Evolutionary conservation across 2,113 vertebrate species (phyloP), one percentile per base, ranked within the genome.

Genomic region (Aplodontia rufa): DNA sequence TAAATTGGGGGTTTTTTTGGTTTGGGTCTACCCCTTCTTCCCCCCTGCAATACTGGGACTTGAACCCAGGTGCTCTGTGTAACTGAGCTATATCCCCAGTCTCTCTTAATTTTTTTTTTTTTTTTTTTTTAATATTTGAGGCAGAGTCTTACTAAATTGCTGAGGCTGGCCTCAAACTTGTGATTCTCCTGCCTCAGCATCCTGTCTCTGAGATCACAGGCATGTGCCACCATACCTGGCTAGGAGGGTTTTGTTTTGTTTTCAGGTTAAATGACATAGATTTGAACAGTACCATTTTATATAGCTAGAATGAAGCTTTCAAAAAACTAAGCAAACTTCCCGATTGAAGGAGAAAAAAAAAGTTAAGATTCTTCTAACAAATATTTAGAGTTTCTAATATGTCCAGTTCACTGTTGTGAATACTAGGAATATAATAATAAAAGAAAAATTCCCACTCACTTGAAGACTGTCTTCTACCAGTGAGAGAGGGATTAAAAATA

Each of bases 301-400:
- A 84, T 80, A 79, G 6, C 19, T 74, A 66, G 37, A 82, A 81
- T 32, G 60, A 64, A 76, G n/a, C 60, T 87, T 93, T 91, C 40
- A 68, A 68, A 93, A 89, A 45, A 24, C 13, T 42, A 51, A 79
- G 55, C 42, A 94, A 45, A 49, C 35, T 75, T 84, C 60, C n/a
- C 53, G 1, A 19, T 87, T 47, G 32, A 64, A 37, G 22, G 55
- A 78, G 26, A 6, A 47, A 75, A 75, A 76, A 75, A 94, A 74
- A 42, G n/a, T n/a, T 13, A 35, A 16, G 20, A 45, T 80, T 93
- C 51, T 79, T 72, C 45, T 8, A 83, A 47, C 17, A 79, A 68
- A 53, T 69, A 85, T 53, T 81, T 93, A n/a, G 37, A 80, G 20
- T 96, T 95, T 19, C 22, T 93, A 58, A 30, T 82, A 76, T 76